phyloP scores from a whole-genome alignment of 2,888 invertebrate species.

The Hypomecis atomaria region DNA sequence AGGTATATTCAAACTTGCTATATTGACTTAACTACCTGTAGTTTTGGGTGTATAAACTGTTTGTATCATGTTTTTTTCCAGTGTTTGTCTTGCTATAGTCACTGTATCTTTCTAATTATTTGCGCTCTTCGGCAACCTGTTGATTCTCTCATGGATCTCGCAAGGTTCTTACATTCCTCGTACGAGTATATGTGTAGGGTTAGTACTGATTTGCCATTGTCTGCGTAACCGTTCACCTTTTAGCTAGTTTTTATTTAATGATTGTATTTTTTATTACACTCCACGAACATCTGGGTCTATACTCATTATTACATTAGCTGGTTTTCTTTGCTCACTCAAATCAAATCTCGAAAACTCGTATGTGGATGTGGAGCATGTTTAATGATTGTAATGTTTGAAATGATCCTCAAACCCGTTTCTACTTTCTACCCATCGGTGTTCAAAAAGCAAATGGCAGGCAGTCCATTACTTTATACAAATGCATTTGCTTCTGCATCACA shows the following conservation, averaged over 20 bases:
- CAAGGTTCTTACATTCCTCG: too few species aligned
- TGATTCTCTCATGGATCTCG: too few species aligned
- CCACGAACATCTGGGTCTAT: too few species aligned
- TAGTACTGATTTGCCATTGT: too few species aligned
- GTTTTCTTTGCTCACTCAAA: background rate
- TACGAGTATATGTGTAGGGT: too few species aligned
- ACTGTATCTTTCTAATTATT: too few species aligned
- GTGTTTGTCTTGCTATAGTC: too few species aligned
- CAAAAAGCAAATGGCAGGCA: conserved; percentile 13
- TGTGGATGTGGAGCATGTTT: background rate
- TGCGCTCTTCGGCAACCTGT: too few species aligned
- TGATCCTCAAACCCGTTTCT: conserved; percentile 4
- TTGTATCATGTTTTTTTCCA: background rate
- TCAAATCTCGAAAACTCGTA: background rate
- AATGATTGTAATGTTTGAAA: background rate
- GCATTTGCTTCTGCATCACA: conserved; percentile 20
- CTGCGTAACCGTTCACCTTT: too few species aligned
- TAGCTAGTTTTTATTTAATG: too few species aligned
- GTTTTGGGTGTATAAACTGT: background rate
- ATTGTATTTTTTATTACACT: too few species aligned
- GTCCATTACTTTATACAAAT: conserved; percentile 16
- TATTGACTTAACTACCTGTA: background rate
- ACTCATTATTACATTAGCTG: background rate
- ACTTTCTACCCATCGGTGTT: conserved; percentile 9
- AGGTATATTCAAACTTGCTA: conserved; percentile 1